Percentiles rank a stretch among this genome's conserved stretches.
Conservation (phyloP, 2,888 invertebrate species). For the Dryomyza anilis region DNA sequence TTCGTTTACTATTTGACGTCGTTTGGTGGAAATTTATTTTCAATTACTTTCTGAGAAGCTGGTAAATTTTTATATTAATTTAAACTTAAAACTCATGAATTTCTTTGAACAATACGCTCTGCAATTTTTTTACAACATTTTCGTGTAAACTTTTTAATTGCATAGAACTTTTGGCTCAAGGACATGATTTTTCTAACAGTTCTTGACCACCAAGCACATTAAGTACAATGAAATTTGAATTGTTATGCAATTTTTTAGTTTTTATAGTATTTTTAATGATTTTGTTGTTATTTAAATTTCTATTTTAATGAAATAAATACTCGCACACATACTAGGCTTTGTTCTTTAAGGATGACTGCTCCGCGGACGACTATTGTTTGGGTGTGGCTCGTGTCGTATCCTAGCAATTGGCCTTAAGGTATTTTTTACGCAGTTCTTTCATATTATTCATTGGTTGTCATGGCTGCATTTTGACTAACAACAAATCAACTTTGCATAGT, state of each 20-base stretch:
- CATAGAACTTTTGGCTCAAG: conserved; percentile 51
- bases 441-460: conserved; percentile 34
- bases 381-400: conserved; percentile 48
- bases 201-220: too few relatives aligned
- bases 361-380: conserved; percentile 44
- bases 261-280: neutral
- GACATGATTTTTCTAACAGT: too few relatives aligned
- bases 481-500: conserved; percentile 25
- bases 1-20: too few relatives aligned
- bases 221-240: neutral
- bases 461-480: conserved; percentile 37
- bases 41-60: too few relatives aligned
- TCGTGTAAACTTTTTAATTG: conserved; percentile 50
- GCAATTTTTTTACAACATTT: conserved; percentile 47
- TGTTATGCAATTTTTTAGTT: neutral
- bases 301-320: conserved; percentile 11
- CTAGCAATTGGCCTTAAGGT: conserved; percentile 49
- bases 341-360: conserved; percentile 31
- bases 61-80: too few relatives aligned
- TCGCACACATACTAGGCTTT: conserved; percentile 36
- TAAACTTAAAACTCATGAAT: too few relatives aligned
- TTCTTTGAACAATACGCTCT: conserved; percentile 23
- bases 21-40: too few relatives aligned
- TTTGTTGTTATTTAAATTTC: neutral
- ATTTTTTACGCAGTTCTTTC: conserved; percentile 10